Conservation (phyloP, 2,888 invertebrate species). For the Portevinia maculata region DNA sequence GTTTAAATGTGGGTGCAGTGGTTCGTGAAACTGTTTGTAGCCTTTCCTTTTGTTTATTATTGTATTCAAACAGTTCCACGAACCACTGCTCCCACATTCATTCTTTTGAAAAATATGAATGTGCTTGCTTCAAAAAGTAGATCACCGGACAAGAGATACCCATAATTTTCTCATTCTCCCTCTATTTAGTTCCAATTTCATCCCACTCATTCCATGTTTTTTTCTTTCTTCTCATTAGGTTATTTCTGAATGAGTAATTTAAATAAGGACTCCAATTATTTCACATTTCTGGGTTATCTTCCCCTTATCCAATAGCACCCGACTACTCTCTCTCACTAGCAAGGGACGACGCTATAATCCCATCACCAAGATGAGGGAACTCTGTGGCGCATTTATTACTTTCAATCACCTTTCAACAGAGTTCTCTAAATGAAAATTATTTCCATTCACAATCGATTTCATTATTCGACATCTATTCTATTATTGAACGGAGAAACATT, state of each 20-base stretch:
- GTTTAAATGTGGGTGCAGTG: too few relatives aligned
- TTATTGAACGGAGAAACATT: slow-evolving; percentile 12
- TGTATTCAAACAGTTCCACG: too few relatives aligned
- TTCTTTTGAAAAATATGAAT: too few relatives aligned
- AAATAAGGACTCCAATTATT: slow-evolving; percentile 52
- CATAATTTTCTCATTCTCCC: neutral
- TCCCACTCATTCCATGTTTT: slow-evolving; percentile 6
- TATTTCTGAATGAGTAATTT: slow-evolving; percentile 33
- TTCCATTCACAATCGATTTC: slow-evolving; percentile 7
- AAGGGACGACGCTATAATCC: neutral
- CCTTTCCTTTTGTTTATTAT: too few relatives aligned
- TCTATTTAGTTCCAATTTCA: neutral
- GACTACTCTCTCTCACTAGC: neutral
- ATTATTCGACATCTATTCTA: slow-evolving; percentile 14
- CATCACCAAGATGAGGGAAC: neutral
- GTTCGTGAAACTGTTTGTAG: too few relatives aligned
- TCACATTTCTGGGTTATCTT: slow-evolving; percentile 30
- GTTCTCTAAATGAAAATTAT: neutral
- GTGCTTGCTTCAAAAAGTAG: neutral
- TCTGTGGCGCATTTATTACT: neutral
- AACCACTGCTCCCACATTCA: too few relatives aligned
- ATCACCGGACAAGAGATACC: slow-evolving; percentile 16
- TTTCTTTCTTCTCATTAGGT: slow-evolving; percentile 12
- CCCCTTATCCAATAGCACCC: neutral
- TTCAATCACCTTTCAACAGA: neutral